phyloP scores from a whole-genome alignment of 2,888 invertebrate species.

The Seira ritae region DNA sequence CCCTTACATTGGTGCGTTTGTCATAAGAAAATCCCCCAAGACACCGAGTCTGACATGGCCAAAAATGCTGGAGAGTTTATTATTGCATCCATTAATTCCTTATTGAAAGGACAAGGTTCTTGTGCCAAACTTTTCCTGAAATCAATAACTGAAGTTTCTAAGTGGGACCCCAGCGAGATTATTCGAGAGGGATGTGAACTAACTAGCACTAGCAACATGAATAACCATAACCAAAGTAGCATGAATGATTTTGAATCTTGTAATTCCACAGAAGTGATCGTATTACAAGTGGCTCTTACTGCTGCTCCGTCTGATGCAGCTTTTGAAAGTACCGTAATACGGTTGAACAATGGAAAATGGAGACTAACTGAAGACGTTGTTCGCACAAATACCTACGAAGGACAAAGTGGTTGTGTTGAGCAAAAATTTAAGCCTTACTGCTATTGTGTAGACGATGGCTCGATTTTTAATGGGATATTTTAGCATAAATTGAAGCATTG shows the following conservation, averaged over 20 bases:
- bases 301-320: conserved; percentile 40
- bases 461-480: neutral
- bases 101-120: neutral
- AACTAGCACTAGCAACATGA: too few species aligned
- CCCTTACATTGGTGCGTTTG: conserved; percentile 39
- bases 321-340: conserved; percentile 62
- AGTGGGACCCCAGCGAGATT: conserved; percentile 47
- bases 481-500: neutral
- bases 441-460: conserved; percentile 18
- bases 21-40: conserved; percentile 36
- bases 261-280: neutral
- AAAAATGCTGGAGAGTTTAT: conserved; percentile 42
- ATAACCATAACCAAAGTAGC: neutral
- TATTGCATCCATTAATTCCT: conserved; percentile 31
- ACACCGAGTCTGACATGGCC: conserved; percentile 20
- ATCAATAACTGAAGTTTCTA: conserved; percentile 37
- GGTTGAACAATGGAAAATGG: conserved; percentile 57
- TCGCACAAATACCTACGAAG: conserved; percentile 47
- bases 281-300: conserved; percentile 50
- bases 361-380: conserved; percentile 59
- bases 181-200: conserved; percentile 32
- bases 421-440: conserved; percentile 56
- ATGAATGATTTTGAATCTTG: neutral
- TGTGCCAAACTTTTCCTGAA: conserved; percentile 34
- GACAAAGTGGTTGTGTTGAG: conserved; percentile 46